These are phyloP conservation scores for Craniophora ligustri DNA, from an alignment of 2,888 invertebrate genomes.

Conservation along the genomic window DNA sequence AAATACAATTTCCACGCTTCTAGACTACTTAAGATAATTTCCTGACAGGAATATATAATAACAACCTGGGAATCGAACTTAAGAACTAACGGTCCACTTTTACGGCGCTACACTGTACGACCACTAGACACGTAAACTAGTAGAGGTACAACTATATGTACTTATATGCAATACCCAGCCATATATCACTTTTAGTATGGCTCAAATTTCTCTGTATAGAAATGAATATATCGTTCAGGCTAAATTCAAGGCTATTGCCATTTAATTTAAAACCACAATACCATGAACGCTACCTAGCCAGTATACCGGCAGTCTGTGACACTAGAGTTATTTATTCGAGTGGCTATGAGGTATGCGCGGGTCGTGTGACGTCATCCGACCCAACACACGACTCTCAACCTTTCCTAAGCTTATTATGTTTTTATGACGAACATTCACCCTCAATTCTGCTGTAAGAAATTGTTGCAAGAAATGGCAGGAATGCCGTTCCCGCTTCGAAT, in stretches of 20 bases:
- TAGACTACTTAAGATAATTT: too few species aligned
- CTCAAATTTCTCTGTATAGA: neutral
- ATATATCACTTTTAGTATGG: neutral
- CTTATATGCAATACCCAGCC: neutral
- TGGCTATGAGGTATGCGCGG: slow-evolving; percentile 22
- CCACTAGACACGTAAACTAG: too few species aligned
- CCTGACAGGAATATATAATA: too few species aligned
- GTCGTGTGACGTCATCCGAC: slow-evolving; percentile 19
- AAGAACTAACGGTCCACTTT: too few species aligned
- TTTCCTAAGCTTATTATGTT: slow-evolving; percentile 40
- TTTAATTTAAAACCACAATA: neutral
- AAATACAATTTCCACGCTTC: too few species aligned
- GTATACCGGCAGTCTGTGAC: neutral
- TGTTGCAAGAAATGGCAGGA: slow-evolving; percentile 22
- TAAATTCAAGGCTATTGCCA: neutral
- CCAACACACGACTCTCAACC: slow-evolving; percentile 11
- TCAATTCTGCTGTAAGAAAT: slow-evolving; percentile 15
- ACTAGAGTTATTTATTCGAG: slow-evolving; percentile 22
- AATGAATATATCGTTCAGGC: neutral
- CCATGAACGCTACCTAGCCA: neutral
- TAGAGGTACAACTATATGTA: too few species aligned
- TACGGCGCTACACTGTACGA: too few species aligned
- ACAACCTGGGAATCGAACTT: too few species aligned
- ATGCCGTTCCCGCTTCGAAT: slow-evolving; percentile 7
- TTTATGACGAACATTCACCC: slow-evolving; percentile 43